Conservation (phyloP, 2,797 vertebrate genomes). For the Pachyuromys duprasi region DNA sequence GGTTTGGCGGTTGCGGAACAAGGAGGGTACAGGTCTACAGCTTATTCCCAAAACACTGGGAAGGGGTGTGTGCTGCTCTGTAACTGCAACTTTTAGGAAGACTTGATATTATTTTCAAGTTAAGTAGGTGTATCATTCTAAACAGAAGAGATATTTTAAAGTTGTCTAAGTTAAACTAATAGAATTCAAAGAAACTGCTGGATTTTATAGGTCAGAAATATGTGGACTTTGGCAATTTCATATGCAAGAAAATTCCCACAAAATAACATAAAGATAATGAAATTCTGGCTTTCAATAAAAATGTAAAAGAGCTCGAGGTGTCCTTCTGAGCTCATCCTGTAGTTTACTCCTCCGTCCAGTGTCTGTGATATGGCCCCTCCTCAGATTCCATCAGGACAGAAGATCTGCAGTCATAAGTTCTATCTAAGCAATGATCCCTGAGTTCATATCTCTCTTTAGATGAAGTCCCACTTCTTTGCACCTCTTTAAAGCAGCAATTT, state of each 20-base stretch:
- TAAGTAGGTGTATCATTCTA: conserved; percentile 38
- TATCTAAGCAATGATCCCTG: not conserved
- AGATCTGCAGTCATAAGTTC: not conserved
- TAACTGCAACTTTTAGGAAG: conserved; percentile 3
- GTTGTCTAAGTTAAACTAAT: conserved; percentile 2
- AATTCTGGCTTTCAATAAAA: conserved; percentile 50
- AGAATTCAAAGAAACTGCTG: conserved; percentile 13
- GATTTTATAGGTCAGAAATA: conserved; percentile 8
- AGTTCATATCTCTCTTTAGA: not conserved
- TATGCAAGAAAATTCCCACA: conserved; percentile 16
- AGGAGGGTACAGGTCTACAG: not conserved
- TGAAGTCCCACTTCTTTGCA: not conserved
- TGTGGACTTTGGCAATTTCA: conserved; percentile 10
- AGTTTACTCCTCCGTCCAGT: not conserved
- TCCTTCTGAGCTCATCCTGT: not conserved
- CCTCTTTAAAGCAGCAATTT: not conserved
- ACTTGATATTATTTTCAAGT: conserved; percentile 39
- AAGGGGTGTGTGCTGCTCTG: not conserved
- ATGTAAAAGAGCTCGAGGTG: not conserved
- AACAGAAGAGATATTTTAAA: conserved; percentile 31
- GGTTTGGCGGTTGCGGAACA: not conserved
- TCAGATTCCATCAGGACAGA: not conserved
- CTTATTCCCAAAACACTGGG: not conserved
- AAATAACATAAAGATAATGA: conserved; percentile 29
- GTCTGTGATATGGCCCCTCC: not conserved